A percentile compares a stretch with the other conserved stretches of the same genome.
Evolutionary conservation across 35 echinoderm and acorn worm genomes (phyloP).

Genomic region (Hemicentrotus pulcherrimus): DNA sequence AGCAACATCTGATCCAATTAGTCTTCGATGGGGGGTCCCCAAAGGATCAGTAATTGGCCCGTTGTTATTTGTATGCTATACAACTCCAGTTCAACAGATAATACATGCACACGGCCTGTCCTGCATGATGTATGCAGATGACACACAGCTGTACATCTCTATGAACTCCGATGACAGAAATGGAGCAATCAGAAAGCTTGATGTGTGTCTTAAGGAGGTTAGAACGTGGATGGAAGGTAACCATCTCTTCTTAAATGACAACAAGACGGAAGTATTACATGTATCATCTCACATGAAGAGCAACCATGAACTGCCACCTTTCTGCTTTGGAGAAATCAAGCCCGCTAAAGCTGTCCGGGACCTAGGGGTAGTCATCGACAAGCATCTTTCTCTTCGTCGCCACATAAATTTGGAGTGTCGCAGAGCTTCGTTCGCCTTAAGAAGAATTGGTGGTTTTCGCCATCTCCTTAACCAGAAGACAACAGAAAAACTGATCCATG

Average conservation of each 20-base stretch:
- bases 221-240: constrained; percentile 36
- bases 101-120: constrained; percentile 8
- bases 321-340: not conserved
- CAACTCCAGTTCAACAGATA: constrained; percentile 40
- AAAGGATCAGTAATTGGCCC: constrained; percentile 53
- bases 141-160: constrained; percentile 50
- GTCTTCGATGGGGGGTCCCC: constrained; percentile 36
- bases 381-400: not conserved
- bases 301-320: not conserved
- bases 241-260: no score
- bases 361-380: constrained; percentile 23
- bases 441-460: no score
- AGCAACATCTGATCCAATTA: not conserved
- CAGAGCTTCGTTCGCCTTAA: not conserved
- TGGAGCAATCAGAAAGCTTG: not conserved
- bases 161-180: not conserved
- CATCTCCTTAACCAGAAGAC: no score
- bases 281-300: not conserved
- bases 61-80: constrained; percentile 37
- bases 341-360: not conserved
- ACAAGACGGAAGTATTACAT: constrained; percentile 44
- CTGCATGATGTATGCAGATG: constrained; percentile 47
- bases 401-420: constrained; percentile 15
- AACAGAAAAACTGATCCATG: no score
- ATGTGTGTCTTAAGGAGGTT: constrained; percentile 4